Evolutionary conservation across 1,140 invertebrate species (phyloP), one percentile per base, ranked within the genome.

Genomic region (Atta colombica): DNA sequence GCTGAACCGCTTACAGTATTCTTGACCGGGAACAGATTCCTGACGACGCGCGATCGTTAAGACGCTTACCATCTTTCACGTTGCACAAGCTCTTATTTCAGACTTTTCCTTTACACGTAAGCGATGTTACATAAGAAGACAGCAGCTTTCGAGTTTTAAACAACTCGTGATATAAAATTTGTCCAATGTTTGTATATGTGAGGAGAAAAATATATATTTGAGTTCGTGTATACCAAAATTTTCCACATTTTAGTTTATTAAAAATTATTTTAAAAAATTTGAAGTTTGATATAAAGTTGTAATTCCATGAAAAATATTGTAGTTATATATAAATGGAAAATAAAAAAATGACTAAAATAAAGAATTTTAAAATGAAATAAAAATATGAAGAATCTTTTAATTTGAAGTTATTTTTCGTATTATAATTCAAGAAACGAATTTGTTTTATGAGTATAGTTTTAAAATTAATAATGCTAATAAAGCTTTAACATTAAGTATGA

Each of bases 21-120:
- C 78, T 72, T 58, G 35, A 69, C 78, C 51, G 31, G 35, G 16
- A 68, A 81, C 78, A 72, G 78, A 71, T 61, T 81, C 35, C 45
- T 49, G 60, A 51, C 53, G 66, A 58, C 49, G 49, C 31, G 51
- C 78, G 78, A 71, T 71, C 66, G 78, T 81, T 81, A 81, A 81
- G 66, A 72, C 66, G 66, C 66, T 81, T 58, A 66, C 51, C 66
- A 68, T 81, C 66, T 58, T 81, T 71, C 66, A 71, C 51, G 49
- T 71, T 53, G 51, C 16, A 78, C 60, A 78, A 51, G 31, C 51
- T 81, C 31, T 68, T 81, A 81, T 81, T 72, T 81, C 66, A 81
- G 78, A 81, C 31, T 80, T 81, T 81, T 81, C 75, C 25, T 45
- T 81, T 51, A 21, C 66, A 71, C 51, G 31, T 81, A 69, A 80